Percentiles rank a stretch among this genome's conserved stretches.
These are phyloP conservation scores for Agrochola litura DNA, from an alignment of 2,888 invertebrate genomes.

Conservation along the genomic window DNA sequence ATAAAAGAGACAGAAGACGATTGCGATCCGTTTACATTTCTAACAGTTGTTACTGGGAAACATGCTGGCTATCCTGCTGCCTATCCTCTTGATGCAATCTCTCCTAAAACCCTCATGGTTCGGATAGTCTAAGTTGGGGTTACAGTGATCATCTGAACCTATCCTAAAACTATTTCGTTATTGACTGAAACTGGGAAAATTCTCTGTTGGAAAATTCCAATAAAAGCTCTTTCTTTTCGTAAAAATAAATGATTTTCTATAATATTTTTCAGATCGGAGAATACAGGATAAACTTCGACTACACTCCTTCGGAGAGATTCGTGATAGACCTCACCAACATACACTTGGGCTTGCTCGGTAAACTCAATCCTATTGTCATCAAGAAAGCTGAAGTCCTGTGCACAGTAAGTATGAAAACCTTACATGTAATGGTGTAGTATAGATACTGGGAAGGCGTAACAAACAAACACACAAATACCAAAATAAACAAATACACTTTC, in stretches of 20 bases:
- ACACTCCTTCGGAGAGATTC: slow-evolving; percentile 79
- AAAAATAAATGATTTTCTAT: neutral
- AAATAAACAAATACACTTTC: too few relatives aligned
- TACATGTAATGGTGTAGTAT: neutral
- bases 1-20: too few relatives aligned
- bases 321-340: slow-evolving; percentile 82
- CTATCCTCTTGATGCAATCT: neutral
- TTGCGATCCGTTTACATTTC: too few relatives aligned
- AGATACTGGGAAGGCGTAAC: too few relatives aligned
- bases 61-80: neutral
- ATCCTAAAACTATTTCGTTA: neutral
- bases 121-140: too few relatives aligned
- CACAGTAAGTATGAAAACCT: slow-evolving; percentile 74
- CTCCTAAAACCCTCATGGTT: neutral
- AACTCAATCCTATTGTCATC: slow-evolving; percentile 82
- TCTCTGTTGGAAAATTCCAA: neutral
- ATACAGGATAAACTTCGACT: slow-evolving; percentile 82
- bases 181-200: neutral
- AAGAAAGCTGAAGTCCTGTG: slow-evolving; percentile 85
- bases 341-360: slow-evolving; percentile 74
- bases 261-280: slow-evolving; percentile 82
- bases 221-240: neutral
- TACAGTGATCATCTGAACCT: too few relatives aligned
- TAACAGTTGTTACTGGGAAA: too few relatives aligned
- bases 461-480: too few relatives aligned